Evolutionary conservation across 2,888 invertebrate genomes (phyloP).

Genomic region (Geophilus truncorum): DNA sequence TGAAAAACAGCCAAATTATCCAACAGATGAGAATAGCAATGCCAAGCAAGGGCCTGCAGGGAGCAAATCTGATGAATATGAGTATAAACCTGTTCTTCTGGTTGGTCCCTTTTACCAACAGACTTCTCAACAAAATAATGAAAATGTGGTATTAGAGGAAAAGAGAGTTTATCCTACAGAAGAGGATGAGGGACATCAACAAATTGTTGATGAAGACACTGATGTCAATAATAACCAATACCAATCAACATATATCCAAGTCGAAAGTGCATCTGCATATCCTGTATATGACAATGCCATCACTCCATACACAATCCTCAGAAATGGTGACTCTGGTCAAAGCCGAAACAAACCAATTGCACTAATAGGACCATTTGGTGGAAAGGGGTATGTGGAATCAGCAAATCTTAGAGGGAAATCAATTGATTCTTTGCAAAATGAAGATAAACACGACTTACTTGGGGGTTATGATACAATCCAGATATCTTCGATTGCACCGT

Average conservation of each 20-base stretch:
- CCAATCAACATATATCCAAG: background rate
- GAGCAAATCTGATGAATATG: background rate
- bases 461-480: background rate
- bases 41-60: too few relatives aligned
- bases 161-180: background rate
- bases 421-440: background rate
- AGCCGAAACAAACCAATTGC: background rate
- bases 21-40: too few relatives aligned
- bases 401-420: background rate
- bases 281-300: background rate
- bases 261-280: background rate
- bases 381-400: background rate
- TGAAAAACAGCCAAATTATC: background rate
- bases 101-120: too few relatives aligned
- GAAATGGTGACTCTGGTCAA: background rate
- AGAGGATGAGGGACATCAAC: background rate
- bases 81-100: background rate
- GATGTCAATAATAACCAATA: background rate
- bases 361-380: constrained; percentile 1
- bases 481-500: background rate
- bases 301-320: background rate
- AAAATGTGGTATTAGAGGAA: too few relatives aligned
- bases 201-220: background rate
- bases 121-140: too few relatives aligned
- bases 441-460: background rate